phyloP scores from a whole-genome alignment of 2,888 invertebrate species.

The Sussaba pulchella region DNA sequence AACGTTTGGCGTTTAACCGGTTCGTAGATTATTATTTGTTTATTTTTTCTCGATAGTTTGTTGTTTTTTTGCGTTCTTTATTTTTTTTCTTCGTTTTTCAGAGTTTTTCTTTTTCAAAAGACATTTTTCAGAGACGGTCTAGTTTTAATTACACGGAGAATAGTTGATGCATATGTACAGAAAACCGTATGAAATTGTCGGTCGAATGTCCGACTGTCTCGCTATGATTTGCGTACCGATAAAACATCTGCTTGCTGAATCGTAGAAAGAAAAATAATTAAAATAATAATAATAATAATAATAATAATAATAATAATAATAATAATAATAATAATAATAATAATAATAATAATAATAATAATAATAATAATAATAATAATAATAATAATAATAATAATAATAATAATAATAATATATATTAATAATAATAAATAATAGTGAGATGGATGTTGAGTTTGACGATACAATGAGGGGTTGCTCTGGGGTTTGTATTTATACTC shows the following conservation, averaged over 20 bases:
- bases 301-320: too few relatives aligned
- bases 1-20: slow-evolving; percentile 36
- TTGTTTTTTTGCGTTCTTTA: slow-evolving; percentile 7
- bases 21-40: slow-evolving; percentile 55
- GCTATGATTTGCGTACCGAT: slow-evolving; percentile 39
- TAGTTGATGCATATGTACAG: slow-evolving; percentile 62
- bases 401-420: slow-evolving; percentile 2
- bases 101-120: too few relatives aligned
- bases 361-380: slow-evolving; percentile 3
- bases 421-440: too few relatives aligned
- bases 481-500: slow-evolving; percentile 28
- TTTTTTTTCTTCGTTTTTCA: slow-evolving; percentile 20
- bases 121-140: slow-evolving; percentile 59
- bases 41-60: slow-evolving; percentile 23
- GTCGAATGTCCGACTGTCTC: slow-evolving; percentile 40
- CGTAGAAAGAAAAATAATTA: slow-evolving; percentile 28
- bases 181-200: slow-evolving; percentile 55
- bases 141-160: slow-evolving; percentile 64
- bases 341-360: background rate
- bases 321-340: background rate
- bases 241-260: slow-evolving; percentile 41
- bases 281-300: slow-evolving; percentile 13
- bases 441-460: background rate
- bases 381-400: background rate
- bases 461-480: slow-evolving; percentile 33